A percentile compares a stretch with the other conserved stretches of the same genome.
Conservation (phyloP, 35 echinoderm and acorn worm species). For the Strongylocentrotus purpuratus region DNA sequence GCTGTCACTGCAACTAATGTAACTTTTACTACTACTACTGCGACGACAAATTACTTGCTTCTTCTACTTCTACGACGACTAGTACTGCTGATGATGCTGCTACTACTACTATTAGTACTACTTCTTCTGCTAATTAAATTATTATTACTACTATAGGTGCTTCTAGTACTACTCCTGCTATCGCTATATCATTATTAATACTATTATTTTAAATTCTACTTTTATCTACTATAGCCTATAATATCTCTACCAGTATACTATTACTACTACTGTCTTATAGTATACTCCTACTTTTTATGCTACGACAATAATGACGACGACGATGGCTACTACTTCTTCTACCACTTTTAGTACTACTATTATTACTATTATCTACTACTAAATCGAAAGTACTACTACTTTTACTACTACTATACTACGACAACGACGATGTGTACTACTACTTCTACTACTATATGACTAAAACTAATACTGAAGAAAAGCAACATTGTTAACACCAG, state of each 20-base stretch:
- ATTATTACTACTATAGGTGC: no score
- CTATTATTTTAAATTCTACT: no score
- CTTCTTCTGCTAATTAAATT: no score
- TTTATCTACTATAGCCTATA: no score
- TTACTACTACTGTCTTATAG: background rate
- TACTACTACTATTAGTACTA: no score
- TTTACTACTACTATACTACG: no score
- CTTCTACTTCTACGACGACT: background rate
- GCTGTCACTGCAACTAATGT: background rate
- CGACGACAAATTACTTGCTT: background rate
- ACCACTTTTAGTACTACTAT: background rate
- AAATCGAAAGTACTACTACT: no score
- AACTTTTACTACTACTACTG: background rate
- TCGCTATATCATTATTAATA: no score
- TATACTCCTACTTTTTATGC: background rate
- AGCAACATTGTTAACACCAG: no score
- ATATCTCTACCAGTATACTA: background rate
- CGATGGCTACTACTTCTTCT: background rate
- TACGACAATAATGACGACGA: background rate
- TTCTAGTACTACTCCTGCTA: background rate
- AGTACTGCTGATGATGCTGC: background rate
- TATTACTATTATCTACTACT: background rate
- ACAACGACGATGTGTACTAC: no score
- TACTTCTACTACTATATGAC: no score
- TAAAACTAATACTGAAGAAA: background rate